Percentiles rank a stretch among this genome's conserved stretches.
Evolutionary conservation across 2,113 vertebrate genomes (phyloP).

Genomic region (Dasyurus viverrinus): DNA sequence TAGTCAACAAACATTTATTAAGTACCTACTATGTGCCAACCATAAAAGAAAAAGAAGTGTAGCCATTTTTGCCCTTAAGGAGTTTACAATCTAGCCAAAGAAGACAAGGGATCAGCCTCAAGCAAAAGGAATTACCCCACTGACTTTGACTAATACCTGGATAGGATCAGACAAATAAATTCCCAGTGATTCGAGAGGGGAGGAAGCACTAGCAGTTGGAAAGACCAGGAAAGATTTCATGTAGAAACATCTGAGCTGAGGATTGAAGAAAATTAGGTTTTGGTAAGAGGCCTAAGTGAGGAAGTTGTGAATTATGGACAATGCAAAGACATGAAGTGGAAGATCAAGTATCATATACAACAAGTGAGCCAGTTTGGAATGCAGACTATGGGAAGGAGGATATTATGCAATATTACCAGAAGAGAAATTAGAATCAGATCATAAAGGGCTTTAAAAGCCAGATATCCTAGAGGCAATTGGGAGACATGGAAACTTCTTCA

Average conservation of each 20-base stretch:
- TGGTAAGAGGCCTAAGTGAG: background rate
- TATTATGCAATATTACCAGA: background rate
- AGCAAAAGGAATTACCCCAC: background rate
- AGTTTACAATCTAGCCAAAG: background rate
- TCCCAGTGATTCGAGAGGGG: background rate
- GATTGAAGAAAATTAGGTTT: background rate
- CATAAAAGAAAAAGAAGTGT: background rate
- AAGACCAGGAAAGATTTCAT: background rate
- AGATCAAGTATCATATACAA: background rate
- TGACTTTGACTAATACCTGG: background rate
- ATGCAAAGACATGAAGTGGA: background rate
- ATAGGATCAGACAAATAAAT: background rate
- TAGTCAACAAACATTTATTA: background rate
- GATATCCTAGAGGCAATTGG: background rate
- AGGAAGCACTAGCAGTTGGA: background rate
- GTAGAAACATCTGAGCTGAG: background rate
- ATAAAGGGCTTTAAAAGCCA: background rate
- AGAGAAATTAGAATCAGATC: background rate
- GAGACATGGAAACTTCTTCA: background rate
- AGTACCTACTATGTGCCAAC: background rate
- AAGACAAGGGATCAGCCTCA: background rate
- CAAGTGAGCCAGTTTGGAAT: background rate
- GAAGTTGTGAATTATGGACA: background rate
- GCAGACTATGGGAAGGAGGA: background rate
- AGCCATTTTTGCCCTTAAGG: background rate